phyloP scores from a whole-genome alignment of 2,797 vertebrate genomes.

The Cuniculus paca region DNA sequence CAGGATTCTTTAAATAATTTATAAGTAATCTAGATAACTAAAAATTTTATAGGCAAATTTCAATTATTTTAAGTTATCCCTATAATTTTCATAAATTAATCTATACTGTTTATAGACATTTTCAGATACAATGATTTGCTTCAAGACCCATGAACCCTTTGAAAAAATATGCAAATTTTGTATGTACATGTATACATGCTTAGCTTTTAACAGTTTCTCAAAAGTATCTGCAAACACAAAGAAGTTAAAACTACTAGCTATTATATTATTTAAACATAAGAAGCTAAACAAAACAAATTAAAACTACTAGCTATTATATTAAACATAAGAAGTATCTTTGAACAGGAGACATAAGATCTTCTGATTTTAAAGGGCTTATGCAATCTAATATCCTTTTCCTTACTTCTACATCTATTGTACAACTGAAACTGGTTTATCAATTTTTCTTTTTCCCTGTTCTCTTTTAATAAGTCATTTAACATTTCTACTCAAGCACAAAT shows the following conservation, averaged over 20 bases:
- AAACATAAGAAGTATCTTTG: background rate
- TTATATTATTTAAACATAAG: background rate
- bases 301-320: background rate
- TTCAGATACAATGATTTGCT: background rate
- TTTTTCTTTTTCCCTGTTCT: background rate
- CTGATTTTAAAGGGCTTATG: background rate
- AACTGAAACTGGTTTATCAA: background rate
- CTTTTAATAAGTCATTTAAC: background rate
- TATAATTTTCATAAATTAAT: constrained; percentile 48
- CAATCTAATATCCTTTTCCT: background rate
- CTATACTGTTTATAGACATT: background rate
- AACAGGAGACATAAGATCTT: background rate
- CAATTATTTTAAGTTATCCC: background rate
- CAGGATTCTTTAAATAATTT: background rate
- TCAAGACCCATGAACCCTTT: background rate
- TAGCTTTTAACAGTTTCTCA: background rate
- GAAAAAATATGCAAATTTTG: constrained; percentile 21
- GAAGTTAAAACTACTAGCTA: too few relatives aligned
- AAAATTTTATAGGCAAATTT: constrained; percentile 8
- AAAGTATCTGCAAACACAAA: constrained; percentile 4
- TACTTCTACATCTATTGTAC: background rate
- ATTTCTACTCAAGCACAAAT: constrained; percentile 57
- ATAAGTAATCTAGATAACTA: constrained; percentile 40
- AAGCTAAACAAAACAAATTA: too few relatives aligned
- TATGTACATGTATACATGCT: background rate